Conservation (phyloP, 2,113 vertebrate genomes). For the Elachura formosa region DNA sequence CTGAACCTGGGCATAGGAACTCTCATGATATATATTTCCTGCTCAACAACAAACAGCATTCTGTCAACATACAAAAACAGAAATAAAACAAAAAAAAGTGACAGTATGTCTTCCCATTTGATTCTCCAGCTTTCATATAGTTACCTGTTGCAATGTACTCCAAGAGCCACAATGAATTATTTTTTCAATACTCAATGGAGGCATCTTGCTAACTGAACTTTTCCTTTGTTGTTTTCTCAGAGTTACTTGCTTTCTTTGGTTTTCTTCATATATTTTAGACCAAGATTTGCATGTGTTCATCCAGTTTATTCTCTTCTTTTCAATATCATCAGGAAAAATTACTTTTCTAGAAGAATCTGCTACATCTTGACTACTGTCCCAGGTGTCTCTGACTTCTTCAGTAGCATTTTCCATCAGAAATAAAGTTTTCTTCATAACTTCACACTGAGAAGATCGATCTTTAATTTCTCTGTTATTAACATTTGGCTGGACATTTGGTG, state of each 20-base stretch:
- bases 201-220: conserved; percentile 38
- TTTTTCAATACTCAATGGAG: conserved; percentile 68
- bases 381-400: not conserved
- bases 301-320: conserved; percentile 83
- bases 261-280: conserved; percentile 76
- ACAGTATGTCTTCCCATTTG: not conserved
- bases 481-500: not conserved
- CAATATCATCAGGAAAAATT: conserved; percentile 62
- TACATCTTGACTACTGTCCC: not conserved
- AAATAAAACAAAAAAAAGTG: too few relatives aligned
- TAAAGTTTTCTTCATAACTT: not conserved
- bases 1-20: not conserved
- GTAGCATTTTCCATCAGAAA: not conserved
- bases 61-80: not conserved
- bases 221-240: conserved; percentile 53
- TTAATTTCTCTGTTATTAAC: not conserved
- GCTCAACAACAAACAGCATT: not conserved
- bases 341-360: not conserved
- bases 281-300: conserved; percentile 80
- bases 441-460: not conserved
- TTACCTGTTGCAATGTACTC: conserved; percentile 81
- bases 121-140: not conserved
- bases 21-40: not conserved
- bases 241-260: conserved; percentile 65
- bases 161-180: conserved; percentile 75